Conservation (phyloP, 1,140 invertebrate genomes). For the Solenopsis invicta region DNA sequence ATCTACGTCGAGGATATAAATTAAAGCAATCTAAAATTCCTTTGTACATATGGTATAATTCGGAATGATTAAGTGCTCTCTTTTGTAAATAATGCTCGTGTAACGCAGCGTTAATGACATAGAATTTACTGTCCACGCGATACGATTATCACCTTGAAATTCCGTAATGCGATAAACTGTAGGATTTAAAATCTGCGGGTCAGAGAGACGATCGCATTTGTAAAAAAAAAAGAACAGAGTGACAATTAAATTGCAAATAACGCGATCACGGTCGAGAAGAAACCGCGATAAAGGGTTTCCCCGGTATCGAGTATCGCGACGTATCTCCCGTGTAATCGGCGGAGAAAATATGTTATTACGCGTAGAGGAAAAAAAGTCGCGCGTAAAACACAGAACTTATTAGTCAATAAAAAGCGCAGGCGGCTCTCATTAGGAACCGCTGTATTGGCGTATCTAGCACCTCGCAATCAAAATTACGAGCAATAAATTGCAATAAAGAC, state of each 20-base stretch:
- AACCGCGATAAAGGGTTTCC: background rate
- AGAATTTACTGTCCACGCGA: constrained; percentile 13
- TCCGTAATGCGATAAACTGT: background rate
- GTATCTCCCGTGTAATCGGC: constrained; percentile 15
- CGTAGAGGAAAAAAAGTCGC: background rate
- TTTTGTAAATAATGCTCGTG: background rate
- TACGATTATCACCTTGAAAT: constrained; percentile 36
- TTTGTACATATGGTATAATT: background rate
- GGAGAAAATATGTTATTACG: constrained; percentile 39
- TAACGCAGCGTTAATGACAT: background rate
- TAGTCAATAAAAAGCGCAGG: constrained; percentile 36
- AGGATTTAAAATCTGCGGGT: constrained; percentile 16
- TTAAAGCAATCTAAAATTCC: background rate
- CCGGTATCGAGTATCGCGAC: background rate
- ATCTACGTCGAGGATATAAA: background rate
- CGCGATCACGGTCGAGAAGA: background rate
- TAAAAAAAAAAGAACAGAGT: constrained; percentile 14
- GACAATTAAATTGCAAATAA: constrained; percentile 32
- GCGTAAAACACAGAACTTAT: constrained; percentile 53
- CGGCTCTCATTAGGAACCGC: constrained; percentile 50
- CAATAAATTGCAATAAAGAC: constrained; percentile 69
- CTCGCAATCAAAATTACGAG: constrained; percentile 58
- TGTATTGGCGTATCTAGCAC: constrained; percentile 51
- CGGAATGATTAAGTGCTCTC: background rate
- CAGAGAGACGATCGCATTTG: background rate